Evolutionary conservation across 2,888 invertebrate genomes (phyloP), one percentile per base, ranked within the genome.

Genomic region (Tupiocoris notatus): DNA sequence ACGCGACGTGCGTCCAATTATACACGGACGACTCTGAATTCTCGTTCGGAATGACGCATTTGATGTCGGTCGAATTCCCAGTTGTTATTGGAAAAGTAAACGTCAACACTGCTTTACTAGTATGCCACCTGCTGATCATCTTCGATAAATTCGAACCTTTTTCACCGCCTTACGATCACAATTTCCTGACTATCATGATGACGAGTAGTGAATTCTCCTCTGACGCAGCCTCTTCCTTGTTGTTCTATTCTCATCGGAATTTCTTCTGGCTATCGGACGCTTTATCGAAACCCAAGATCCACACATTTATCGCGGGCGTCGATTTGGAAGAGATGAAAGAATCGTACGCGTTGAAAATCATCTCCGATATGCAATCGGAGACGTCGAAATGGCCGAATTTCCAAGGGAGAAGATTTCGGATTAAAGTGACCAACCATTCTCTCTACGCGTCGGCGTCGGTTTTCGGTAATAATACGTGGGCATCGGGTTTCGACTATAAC

Each of bases 181-280:
- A 24, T n/a, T 65, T 25, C 39, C 20, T 65, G 0, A 65, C 39
- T n/a, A 18, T 65, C 7, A 12, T 65, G 7, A 9, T 65, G 39
- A 65, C 65, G n/a, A 25, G 39, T 39, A 39, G 39, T 12, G 39
- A 39, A 17, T 1, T 7, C 16, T 9, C 2, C 1, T 20, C 25
- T 12, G 17, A n/a, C 18, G 2, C 25, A 17, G 7, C 1, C 17
- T 1, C 17, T 1, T 12, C 25, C 6, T n/a, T 39, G 2, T 65
- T 25, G 12, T 9, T 24, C 20, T 65, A 65, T 17, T 17, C n/a
- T 1, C 25, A 39, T 1, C n/a, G 18, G 25, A 24, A 9, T 65
- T 65, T 65, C 65, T 39, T 65, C 18, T 65, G 65, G 65, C 20
- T 65, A 20, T 65, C 65, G 0, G 65, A 18, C 9, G 2, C 25